Evolutionary conservation across 2,113 vertebrate genomes (phyloP), one percentile per base, ranked within the genome.

Genomic region (Sisor rabdophorus): DNA sequence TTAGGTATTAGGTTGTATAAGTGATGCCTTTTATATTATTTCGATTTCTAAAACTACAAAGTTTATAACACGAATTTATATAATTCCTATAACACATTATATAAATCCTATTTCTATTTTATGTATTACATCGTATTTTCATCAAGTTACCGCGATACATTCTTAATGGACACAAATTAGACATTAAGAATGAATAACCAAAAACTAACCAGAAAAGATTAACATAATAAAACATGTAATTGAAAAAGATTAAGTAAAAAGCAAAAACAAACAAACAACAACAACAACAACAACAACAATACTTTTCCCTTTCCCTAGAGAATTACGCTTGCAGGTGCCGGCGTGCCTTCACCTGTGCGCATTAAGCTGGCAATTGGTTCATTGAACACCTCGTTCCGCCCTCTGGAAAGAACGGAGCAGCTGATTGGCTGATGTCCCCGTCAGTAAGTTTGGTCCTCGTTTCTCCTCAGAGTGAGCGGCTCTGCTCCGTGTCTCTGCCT

Each of bases 351-450:
- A 72, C 50, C 50, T 55, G 61, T 26, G 13, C 60, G 48, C 48
- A 6, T 24, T 12, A 2, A 53, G 50, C 55, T 2, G 26, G 0
- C 11, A 44, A 68, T 75, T 75, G 73, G 61, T 47, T 32, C 6
- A 11, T 12, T 10, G 48, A 44, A 0, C 30, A 7, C 10, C 0
- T 6, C 15, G 15, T 6, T 12, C 64, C 53, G 24, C 64, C 75
- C 36, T 13, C 5, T 24, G 9, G 1, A 0, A 11, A n/a, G 15
- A 69, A 8, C 44, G 0, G 40, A 24, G 44, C 19, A 50, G 7
- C 12, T 70, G 75, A 69, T 77, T 70, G 75, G 75, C 65, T 50
- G 40, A 22, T n/a, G 53, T 20, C 11, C 0, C 64, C 32, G 75
- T 76, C 64, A 69, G 26, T 48, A 11, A 22, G 3, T 9, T 16